Percentiles rank a stretch among this genome's conserved stretches.
Conservation (phyloP, 23 tunicate species). For the Ascidia mentula region DNA sequence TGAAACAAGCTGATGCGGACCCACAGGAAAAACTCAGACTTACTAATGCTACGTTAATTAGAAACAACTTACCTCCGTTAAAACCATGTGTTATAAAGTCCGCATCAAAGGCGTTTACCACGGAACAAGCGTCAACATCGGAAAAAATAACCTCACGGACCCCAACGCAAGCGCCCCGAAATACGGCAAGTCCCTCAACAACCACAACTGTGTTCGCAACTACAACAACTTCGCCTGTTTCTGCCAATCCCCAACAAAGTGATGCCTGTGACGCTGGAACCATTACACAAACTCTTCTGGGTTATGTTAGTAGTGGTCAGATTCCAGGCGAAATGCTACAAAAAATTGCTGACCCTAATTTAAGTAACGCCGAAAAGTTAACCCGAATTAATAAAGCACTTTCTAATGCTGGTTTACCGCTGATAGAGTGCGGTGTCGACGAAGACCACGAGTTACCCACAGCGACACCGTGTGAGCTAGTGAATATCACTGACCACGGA, state of each 20-base stretch:
- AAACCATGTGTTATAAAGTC: not conserved
- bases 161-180: not conserved
- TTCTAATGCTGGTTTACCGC: not conserved
- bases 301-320: not conserved
- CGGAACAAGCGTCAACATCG: not conserved
- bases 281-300: not conserved
- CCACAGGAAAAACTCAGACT: not conserved
- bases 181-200: not conserved
- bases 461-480: not conserved
- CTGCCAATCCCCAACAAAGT: not conserved
- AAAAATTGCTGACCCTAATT: not conserved
- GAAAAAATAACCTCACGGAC: not conserved
- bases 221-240: not conserved
- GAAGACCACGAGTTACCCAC: too few species aligned
- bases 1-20: not conserved
- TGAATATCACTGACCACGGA: not conserved
- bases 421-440: not conserved
- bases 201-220: not conserved
- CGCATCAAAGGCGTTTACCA: not conserved
- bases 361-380: not conserved
- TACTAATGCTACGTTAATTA: conserved; percentile 5
- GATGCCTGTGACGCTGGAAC: not conserved
- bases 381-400: not conserved
- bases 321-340: not conserved
- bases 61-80: not conserved